Conservation (phyloP, 2,797 vertebrate genomes). For the Erpetoichthys calabaricus region DNA sequence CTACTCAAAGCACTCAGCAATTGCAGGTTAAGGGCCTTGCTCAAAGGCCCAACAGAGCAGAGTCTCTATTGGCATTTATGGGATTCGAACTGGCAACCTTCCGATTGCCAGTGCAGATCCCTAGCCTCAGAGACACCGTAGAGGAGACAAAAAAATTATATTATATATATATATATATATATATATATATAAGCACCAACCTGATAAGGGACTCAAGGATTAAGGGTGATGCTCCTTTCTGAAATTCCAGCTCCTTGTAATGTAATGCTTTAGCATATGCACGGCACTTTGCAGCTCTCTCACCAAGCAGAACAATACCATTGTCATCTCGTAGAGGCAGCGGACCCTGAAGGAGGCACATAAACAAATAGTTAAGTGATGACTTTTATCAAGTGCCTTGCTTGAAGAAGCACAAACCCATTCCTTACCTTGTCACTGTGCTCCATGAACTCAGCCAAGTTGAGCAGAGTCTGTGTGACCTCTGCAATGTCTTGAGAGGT, state of each 20-base stretch:
- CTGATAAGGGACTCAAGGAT: slow-evolving; percentile 96
- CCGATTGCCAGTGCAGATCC: no score
- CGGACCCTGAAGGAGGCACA: slow-evolving; percentile 56
- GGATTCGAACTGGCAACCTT: no score
- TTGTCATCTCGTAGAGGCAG: slow-evolving; percentile 91
- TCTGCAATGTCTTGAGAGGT: slow-evolving; percentile 96
- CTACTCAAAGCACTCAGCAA: no score
- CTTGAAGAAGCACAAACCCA: not conserved
- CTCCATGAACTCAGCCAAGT: slow-evolving; percentile 97
- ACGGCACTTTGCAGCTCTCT: slow-evolving; percentile 90
- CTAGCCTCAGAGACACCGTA: no score
- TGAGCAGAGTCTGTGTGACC: slow-evolving; percentile 92
- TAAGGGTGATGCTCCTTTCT: slow-evolving; percentile 83
- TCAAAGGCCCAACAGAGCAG: no score
- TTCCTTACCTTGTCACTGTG: slow-evolving; percentile 89
- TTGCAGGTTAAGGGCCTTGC: no score
- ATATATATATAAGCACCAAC: no score
- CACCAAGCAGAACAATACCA: slow-evolving; percentile 86
- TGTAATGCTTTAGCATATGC: slow-evolving; percentile 94
- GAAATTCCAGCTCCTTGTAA: slow-evolving; percentile 98
- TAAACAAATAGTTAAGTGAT: not conserved
- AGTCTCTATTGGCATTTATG: no score
- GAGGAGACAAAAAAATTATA: no score
- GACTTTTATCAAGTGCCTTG: not conserved
- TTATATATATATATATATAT: no score